Evolutionary conservation across 2,888 invertebrate genomes (phyloP).

Genomic region (Tachina lurida): DNA sequence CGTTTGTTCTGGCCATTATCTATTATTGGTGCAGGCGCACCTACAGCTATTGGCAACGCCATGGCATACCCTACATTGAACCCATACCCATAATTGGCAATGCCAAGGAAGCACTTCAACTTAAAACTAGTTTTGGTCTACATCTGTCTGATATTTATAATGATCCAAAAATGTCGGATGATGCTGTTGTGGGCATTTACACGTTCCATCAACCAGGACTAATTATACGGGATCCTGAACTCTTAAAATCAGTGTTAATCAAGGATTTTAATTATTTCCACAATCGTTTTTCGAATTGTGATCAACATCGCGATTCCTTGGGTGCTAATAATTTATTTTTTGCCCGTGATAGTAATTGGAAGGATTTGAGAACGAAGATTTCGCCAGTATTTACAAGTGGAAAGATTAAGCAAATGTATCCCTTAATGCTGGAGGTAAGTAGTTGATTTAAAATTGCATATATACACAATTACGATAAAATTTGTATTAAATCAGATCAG

Average conservation of each 20-base stretch:
- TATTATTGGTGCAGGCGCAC: conserved; percentile 81
- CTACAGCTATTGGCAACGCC: conserved; percentile 80
- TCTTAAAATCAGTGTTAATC: conserved; percentile 83
- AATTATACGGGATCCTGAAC: conserved; percentile 83
- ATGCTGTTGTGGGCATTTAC: conserved; percentile 81
- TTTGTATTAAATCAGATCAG: conserved; percentile 74
- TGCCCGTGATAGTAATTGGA: conserved; percentile 83
- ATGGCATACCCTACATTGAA: conserved; percentile 80
- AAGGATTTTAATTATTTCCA: conserved; percentile 83
- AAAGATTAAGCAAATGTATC: conserved; percentile 82
- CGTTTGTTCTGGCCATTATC: conserved; percentile 70
- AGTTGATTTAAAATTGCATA: background rate
- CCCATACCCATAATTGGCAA: conserved; percentile 83
- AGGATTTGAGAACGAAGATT: conserved; percentile 81
- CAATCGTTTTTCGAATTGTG: conserved; percentile 76
- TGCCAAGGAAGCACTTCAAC: conserved; percentile 77
- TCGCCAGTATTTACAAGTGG: conserved; percentile 83
- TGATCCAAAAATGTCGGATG: conserved; percentile 75
- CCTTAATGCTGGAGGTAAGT: conserved; percentile 78
- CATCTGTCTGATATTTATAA: conserved; percentile 81
- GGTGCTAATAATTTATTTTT: conserved; percentile 83
- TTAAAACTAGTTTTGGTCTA: conserved; percentile 77
- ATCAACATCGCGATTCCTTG: conserved; percentile 80
- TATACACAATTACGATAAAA: background rate
- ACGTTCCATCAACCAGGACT: conserved; percentile 83